phyloP scores from a whole-genome alignment of 2,113 vertebrate species.

The Platichthys stellatus region DNA sequence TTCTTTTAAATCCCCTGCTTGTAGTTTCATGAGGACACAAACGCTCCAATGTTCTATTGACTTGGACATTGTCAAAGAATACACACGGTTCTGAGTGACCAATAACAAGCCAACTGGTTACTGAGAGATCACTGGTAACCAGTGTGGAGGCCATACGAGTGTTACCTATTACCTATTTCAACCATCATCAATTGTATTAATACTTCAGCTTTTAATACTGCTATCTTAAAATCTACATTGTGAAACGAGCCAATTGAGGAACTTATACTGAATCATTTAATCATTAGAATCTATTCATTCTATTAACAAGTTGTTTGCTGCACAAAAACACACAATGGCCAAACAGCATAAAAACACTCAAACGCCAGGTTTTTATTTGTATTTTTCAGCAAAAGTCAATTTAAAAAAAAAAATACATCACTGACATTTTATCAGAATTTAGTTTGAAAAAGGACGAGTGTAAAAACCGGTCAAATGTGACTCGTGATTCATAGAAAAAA shows the following conservation, averaged over 20 bases:
- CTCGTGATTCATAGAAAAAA: conserved; percentile 39
- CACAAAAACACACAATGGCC: background rate
- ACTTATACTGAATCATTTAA: too few relatives aligned
- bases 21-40: background rate
- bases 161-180: too few relatives aligned
- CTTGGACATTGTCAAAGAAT: too few relatives aligned
- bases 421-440: background rate
- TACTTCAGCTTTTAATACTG: too few relatives aligned
- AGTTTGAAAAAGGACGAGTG: background rate
- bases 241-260: too few relatives aligned
- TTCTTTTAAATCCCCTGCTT: background rate
- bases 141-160: too few relatives aligned
- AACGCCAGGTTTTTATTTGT: background rate
- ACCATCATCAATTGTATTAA: too few relatives aligned
- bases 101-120: too few relatives aligned
- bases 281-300: background rate
- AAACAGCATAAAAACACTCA: background rate
- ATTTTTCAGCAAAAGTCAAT: background rate
- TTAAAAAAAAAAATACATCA: background rate
- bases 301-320: background rate
- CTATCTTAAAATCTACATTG: too few relatives aligned
- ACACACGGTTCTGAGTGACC: too few relatives aligned
- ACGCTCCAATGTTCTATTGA: too few relatives aligned
- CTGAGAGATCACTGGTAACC: too few relatives aligned
- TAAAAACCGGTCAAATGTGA: background rate